Base-by-base conservation (phyloP, 2,113 vertebrate genomes). In the Semnopithecus entellus region DNA sequence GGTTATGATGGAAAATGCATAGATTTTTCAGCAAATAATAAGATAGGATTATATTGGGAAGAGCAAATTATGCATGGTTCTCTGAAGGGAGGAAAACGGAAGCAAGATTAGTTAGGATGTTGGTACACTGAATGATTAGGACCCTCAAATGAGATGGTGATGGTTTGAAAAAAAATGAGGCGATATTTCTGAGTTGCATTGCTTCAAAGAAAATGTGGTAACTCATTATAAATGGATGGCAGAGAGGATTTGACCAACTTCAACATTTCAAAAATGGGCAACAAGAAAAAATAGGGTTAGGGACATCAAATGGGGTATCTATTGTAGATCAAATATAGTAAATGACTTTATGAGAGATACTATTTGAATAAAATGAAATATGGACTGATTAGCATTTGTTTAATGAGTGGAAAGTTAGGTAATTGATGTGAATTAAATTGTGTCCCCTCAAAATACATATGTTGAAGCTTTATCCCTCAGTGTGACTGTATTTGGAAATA, bases 101-200 rank as follows among this genome's bases (percentile, higher is more conserved):
- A 76, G 27, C 61, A 72, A 30, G 45, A 88, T 52, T 55, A 52
- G n/a, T 10, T 40, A 35, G 52, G 45, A 88, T 64, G n/a, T n/a
- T n/a, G 13, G 59, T 25, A 17, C 4, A 48, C 57, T 76, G 70
- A 84, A 72, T 38, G 91, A 90, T 85, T 89, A 92, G 40, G 40
- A 30, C 22, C 27, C 23, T 83, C 23, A 25, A 89, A 45, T 78
- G 50, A 94, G 57, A 61, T 57, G 57, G 89, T 84, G 75, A 92
- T 45, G 91, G 89, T 95, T 95, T 93, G 95, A 95, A 96, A 80
- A 94, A 94, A 89, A 90, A 88, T 40, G 25, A 61, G 93, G 23
- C 50, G 10, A 1, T 25, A 45, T 55, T 95, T 83, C 59, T 96
- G 57, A 92, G 38, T 75, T 50, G 4, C 38, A 35, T 75, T 50